A percentile compares a stretch with the other conserved stretches of the same genome.
These are phyloP conservation scores for Steatornis caripensis DNA, from an alignment of 2,113 vertebrate genomes.

Conservation along the genomic window DNA sequence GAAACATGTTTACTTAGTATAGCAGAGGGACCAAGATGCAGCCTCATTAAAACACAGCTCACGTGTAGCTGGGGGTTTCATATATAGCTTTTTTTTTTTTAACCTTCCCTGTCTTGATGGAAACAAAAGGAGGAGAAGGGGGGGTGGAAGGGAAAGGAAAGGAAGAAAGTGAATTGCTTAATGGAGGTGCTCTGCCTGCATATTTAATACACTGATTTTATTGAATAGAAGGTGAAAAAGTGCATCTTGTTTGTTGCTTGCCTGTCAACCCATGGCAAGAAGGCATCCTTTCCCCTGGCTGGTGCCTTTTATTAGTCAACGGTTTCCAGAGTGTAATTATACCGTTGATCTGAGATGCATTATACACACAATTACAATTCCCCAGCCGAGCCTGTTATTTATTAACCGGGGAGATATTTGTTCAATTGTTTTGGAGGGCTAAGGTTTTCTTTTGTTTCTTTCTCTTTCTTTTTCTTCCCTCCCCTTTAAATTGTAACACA, in stretches of 20 bases:
- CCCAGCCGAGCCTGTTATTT: constrained; percentile 69
- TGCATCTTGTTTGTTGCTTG: constrained; percentile 76
- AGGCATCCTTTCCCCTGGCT: constrained; percentile 73
- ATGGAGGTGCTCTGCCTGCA: constrained; percentile 71
- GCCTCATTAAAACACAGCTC: constrained; percentile 67
- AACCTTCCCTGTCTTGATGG: constrained; percentile 58
- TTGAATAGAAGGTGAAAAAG: constrained; percentile 79
- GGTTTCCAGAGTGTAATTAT: constrained; percentile 78
- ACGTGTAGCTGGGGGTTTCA: constrained; percentile 44
- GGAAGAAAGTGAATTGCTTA: constrained; percentile 70
- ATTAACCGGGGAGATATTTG: constrained; percentile 63
- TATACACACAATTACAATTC: constrained; percentile 75
- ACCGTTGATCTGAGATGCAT: constrained; percentile 72
- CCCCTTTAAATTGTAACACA: background rate
- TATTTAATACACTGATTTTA: constrained; percentile 78
- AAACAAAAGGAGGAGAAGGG: constrained; percentile 63
- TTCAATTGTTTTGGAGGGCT: constrained; percentile 58
- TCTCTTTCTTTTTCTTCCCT: background rate
- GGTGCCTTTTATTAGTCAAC: constrained; percentile 76
- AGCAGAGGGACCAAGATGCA: constrained; percentile 15
- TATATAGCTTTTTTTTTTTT: constrained; percentile 30
- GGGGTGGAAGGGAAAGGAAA: background rate
- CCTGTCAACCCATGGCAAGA: constrained; percentile 73
- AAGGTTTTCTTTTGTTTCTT: constrained; percentile 41
- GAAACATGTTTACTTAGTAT: constrained; percentile 24